Conservation (phyloP, 2,797 vertebrate genomes). For the Acridotheres tristis region DNA sequence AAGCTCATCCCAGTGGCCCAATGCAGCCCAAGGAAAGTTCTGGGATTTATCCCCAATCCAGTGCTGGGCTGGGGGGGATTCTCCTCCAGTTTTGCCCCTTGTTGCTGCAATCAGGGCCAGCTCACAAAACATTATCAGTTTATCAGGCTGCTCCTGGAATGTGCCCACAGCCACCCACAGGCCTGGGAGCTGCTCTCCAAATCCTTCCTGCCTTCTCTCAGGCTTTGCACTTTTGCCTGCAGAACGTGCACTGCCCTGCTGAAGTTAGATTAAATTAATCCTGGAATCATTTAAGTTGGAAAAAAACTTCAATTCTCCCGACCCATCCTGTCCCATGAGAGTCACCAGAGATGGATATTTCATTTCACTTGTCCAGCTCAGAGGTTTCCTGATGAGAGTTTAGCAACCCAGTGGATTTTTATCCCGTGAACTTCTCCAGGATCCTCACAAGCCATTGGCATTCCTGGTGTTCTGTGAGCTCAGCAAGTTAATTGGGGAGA, state of each 20-base stretch:
- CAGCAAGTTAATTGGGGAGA: accelerated
- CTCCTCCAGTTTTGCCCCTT: neutral
- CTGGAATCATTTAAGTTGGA: neutral
- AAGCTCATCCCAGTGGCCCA: neutral
- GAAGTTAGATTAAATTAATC: neutral
- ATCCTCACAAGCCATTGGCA: accelerated
- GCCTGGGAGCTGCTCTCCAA: neutral
- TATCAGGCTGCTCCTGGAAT: neutral
- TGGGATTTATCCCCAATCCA: neutral
- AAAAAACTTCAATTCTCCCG: neutral
- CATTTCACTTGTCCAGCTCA: neutral
- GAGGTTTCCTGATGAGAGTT: neutral
- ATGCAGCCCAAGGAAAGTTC: accelerated
- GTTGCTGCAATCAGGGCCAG: neutral
- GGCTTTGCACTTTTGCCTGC: neutral
- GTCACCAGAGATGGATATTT: neutral
- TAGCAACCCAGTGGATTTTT: neutral
- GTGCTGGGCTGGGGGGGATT: neutral
- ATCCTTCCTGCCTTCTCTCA: neutral
- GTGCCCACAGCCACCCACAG: neutral
- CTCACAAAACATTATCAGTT: neutral
- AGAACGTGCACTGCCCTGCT: accelerated
- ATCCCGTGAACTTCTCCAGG: neutral
- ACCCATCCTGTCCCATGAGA: neutral
- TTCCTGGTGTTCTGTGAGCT: neutral